Base-by-base conservation (phyloP, 2,113 vertebrate genomes). In the Ameiurus melas region DNA sequence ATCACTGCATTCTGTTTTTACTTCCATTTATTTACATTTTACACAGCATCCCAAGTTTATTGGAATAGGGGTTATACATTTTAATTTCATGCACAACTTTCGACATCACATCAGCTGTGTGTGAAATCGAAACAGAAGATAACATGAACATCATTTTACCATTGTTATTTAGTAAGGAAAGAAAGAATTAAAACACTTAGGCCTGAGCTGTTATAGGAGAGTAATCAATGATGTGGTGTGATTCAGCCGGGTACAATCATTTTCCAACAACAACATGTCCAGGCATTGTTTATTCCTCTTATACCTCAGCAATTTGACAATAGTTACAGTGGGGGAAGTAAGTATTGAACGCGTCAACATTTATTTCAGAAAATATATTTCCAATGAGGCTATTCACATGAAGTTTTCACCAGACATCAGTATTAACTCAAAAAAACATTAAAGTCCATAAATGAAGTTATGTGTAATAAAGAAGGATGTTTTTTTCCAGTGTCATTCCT, bases 61-160 rank as follows among this genome's bases (percentile, higher is more conserved):
- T 47, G 43, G 43, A 47, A 47, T 47, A 7, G 0, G 43, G 43
- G 43, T 47, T 47, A 6, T 7, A 36, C 77, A 70, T 78, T 36
- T 62, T 20, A 47, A 51, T 0, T 82, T 30, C n/a, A 57, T n/a
- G n/a, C n/a, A n/a, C n/a, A n/a, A n/a, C n/a, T 66, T 84, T 84
- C 9, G 58, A 62, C 81, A 62, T 43, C 58, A 47, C 25, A 51
- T 83, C 60, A 66, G 39, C 14, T n/a, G 85, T 78, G 81, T 47
- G 25, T 83, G n/a, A 27, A 89, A 70, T 60, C 77, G 2, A 30
- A 39, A 75, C n/a, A 86, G 58, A 78, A 0, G 33, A 10, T n/a
- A 83, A 64, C 47, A 30, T 47, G 68, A 75, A 73, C 71, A 68
- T 87, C 71, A 36, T 7, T 87, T 83, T 89, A 57, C 66, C 20